Conservation (phyloP, 1,140 invertebrate species). For the Ylistrum balloti region DNA sequence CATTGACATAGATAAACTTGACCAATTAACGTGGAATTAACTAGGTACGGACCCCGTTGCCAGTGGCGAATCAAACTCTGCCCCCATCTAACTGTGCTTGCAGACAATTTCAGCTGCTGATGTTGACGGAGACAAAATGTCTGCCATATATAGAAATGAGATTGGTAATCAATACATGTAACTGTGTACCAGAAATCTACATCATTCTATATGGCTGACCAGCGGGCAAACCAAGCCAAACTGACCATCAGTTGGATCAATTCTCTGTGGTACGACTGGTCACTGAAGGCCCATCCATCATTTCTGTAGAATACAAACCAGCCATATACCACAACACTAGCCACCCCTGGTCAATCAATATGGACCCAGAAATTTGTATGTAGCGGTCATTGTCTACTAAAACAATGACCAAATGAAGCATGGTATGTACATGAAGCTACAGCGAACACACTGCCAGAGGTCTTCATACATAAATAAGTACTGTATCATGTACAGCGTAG, state of each 20-base stretch:
- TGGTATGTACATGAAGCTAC: not conserved
- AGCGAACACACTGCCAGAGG: not conserved
- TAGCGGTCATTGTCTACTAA: not conserved
- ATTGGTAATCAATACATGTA: conserved; percentile 17
- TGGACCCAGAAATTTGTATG: not conserved
- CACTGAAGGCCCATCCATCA: not conserved
- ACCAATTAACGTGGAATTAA: not conserved
- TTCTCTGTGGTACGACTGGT: not conserved
- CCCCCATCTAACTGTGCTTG: not conserved
- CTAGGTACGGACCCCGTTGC: not conserved
- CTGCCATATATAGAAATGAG: not conserved
- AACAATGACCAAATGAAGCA: conserved; percentile 1
- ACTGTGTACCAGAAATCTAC: not conserved
- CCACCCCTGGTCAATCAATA: not conserved
- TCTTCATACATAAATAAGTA: conserved; percentile 22
- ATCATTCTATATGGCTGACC: not conserved
- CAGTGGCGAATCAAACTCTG: no score
- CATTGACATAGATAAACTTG: not conserved
- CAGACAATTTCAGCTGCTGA: not conserved
- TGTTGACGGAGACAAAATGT: not conserved
- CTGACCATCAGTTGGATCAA: conserved; percentile 32
- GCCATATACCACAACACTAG: not conserved
- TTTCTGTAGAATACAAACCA: not conserved
- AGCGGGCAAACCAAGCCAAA: not conserved
- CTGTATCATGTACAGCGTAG: not conserved